Base-by-base conservation (phyloP, 2,797 vertebrate genomes). In the Sebastolobus alascanus region DNA sequence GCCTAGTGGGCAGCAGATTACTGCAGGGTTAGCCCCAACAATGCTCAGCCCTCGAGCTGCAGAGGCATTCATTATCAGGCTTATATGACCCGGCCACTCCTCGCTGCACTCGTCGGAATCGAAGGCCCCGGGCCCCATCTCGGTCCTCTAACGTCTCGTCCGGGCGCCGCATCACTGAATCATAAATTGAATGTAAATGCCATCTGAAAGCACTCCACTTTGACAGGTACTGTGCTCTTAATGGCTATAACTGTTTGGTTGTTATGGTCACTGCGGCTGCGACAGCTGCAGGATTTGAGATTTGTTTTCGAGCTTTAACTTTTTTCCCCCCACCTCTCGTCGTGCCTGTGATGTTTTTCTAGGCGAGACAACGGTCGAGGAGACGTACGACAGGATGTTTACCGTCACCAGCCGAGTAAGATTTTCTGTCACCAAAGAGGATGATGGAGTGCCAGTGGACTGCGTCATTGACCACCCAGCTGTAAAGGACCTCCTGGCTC, bases 391-490 rank as follows among this genome's bases (percentile, higher is more conserved):
- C 95, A 95, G 94, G 94, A 98, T 99, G 97, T 99, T 97, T 95
- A 98, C 97, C 0, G 97, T 98, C 91, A 98, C 95, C 80, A 99
- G 98, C 82, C 96, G 96, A 52, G 97, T 99, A 79, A 95, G 95
- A 80, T 95, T 99, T 81, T 97, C 96, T 79, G 98, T 99, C 93
- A 96, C 94, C 61, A 98, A 98, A 83, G 98, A 99, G 71, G 99
- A 99, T 43, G 98, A 99, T 1, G 98, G 98, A 31, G 95, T 97
- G 77, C 97, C 97, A 0, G 96, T 99, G 90, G 96, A 98, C 96
- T 99, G 99, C 85, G 93, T 99, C 94, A 97, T 99, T 92, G 98
- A 99, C 92, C 99, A 99, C 84, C 98, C 98, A 14, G 99, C 99
- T 0, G 97, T 97, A 89, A 99, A 97, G 50, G 98, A 98, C 95